Evolutionary conservation across 2,888 invertebrate species (phyloP).

Genomic region (Lymantria dispar): DNA sequence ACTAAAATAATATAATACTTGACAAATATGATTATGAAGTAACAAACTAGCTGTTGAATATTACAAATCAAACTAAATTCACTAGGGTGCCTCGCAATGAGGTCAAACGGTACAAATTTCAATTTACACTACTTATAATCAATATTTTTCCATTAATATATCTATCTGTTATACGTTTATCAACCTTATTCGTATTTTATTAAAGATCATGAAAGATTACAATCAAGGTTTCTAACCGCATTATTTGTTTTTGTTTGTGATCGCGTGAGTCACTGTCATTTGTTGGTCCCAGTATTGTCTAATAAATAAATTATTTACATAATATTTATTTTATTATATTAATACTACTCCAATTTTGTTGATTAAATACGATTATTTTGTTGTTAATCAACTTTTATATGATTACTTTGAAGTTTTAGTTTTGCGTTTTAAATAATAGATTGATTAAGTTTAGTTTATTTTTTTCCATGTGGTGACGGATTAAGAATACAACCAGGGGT

Average conservation of each 20-base stretch:
- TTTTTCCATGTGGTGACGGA: too few species aligned
- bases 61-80: conserved; percentile 40
- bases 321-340: neutral
- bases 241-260: conserved; percentile 12
- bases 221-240: conserved; percentile 7
- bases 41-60: conserved; percentile 22
- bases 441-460: too few species aligned
- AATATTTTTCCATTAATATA: neutral
- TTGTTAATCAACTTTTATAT: too few species aligned
- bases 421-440: too few species aligned
- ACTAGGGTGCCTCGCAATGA: conserved; percentile 47
- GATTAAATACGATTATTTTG: neutral
- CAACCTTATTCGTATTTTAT: conserved; percentile 6
- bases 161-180: neutral
- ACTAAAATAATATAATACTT: conserved; percentile 1
- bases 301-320: conserved; percentile 1
- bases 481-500: too few species aligned
- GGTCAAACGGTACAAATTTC: conserved; percentile 66
- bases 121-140: conserved; percentile 38
- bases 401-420: too few species aligned
- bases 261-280: conserved; percentile 51
- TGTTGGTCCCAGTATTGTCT: conserved; percentile 13
- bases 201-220: neutral
- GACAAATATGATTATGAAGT: conserved; percentile 21
- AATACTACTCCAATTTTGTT: neutral